Evolutionary conservation across 2,113 vertebrate species (phyloP).

Genomic region (Thymallus thymallus): DNA sequence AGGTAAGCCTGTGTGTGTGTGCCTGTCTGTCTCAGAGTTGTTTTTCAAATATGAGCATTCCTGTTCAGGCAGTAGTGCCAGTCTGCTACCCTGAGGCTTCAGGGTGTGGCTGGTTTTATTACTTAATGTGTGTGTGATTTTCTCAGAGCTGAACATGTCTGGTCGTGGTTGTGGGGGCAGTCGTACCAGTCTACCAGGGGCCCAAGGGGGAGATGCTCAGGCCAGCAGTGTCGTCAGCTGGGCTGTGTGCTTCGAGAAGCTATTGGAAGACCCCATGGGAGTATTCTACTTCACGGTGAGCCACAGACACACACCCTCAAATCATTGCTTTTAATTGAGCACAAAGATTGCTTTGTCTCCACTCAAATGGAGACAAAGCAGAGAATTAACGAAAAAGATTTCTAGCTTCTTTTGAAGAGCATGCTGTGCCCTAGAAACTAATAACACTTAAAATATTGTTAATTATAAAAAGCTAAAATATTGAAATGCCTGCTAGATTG

Average conservation of each 20-base stretch:
- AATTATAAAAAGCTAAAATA: too few relatives aligned
- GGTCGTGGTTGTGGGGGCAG: constrained; percentile 73
- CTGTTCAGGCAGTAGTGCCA: constrained; percentile 37
- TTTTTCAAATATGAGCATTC: constrained; percentile 37
- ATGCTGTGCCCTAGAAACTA: too few relatives aligned
- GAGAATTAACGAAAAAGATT: too few relatives aligned
- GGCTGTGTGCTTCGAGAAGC: constrained; percentile 91
- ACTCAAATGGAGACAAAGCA: too few relatives aligned
- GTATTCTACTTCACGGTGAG: constrained; percentile 91
- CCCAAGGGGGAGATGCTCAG: constrained; percentile 60
- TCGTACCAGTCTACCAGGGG: constrained; percentile 79
- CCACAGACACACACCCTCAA: too few relatives aligned
- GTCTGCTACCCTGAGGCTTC: constrained; percentile 21
- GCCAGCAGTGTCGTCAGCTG: constrained; percentile 86
- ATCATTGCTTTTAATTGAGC: too few relatives aligned
- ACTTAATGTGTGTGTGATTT: constrained; percentile 16
- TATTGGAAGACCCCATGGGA: constrained; percentile 86
- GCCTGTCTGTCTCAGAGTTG: not conserved
- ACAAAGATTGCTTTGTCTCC: too few relatives aligned
- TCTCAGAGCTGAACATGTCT: constrained; percentile 72
- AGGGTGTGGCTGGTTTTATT: constrained; percentile 7
- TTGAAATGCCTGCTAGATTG: too few relatives aligned
- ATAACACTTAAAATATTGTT: too few relatives aligned
- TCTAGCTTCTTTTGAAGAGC: too few relatives aligned
- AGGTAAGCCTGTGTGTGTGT: constrained; percentile 64